Evolutionary conservation across 2,797 vertebrate species (phyloP), one percentile per base, ranked within the genome.

Genomic region (Meda fulgida): DNA sequence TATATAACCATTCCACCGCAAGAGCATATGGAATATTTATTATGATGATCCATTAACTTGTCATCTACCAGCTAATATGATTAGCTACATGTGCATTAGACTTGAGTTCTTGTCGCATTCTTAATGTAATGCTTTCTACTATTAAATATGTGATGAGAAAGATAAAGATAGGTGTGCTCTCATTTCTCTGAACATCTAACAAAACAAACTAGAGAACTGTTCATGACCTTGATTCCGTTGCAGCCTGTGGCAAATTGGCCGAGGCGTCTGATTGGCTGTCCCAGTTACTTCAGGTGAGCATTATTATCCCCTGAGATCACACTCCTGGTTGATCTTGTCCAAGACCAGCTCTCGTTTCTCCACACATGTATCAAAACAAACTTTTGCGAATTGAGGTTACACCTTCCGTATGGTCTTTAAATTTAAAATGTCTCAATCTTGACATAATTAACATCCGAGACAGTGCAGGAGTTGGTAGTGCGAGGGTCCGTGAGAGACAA

Each of bases 11-110:
- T 66, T 92, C 92, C 91, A 87, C 89, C 93, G 92, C 88, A 86
- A 93, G 92, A 92, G 90, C 92, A 86, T 93, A 94, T 91, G 89
- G 91, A 94, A 91, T 94, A 94, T 95, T 93, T 94, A 91, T 93
- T 95, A 94, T 93, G 93, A 90, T 94, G 95, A 95, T 94, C 91
- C 94, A 96, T 96, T 94, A 93, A 93, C 91, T 91, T 93, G 95
- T 95, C 96, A 92, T 87, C 23, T 29, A 77, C 82, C 73, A 38
- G 88, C 82, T 89, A 83, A 89, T 89, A 90, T 94, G 94, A 96
- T 95, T 95, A 93, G 97, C 96, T 95, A 94, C 91, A 88, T 90
- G 88, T 86, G 88, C 89, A 91, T 89, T 91, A 89, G 87, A 84
- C 80, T 86, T 70, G 87, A 90, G 89, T 89, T 90, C 87, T 91